Percentiles rank a stretch among this genome's conserved stretches.
phyloP scores from a whole-genome alignment of 1,140 invertebrate genomes.

The Copidosoma floridanum region DNA sequence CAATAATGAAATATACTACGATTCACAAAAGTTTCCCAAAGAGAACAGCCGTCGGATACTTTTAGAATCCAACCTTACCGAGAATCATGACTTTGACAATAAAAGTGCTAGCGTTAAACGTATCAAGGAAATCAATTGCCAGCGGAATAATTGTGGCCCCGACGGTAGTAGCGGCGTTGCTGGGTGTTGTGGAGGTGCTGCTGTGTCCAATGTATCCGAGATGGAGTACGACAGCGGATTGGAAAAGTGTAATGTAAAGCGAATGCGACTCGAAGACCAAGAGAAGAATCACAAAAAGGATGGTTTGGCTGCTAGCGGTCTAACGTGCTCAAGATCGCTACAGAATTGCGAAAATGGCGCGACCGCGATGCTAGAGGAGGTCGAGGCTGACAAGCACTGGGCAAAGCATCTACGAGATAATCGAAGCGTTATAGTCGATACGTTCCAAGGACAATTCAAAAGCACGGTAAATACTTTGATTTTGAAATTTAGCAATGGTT shows the following conservation, averaged over 20 bases:
- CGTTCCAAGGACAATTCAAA: conserved; percentile 73
- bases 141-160: conserved; percentile 42
- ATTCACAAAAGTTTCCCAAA: conserved; percentile 66
- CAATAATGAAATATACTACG: conserved; percentile 61
- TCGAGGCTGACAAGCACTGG: conserved; percentile 64
- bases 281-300: conserved; percentile 53
- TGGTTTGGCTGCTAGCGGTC: conserved; percentile 32
- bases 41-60: conserved; percentile 47
- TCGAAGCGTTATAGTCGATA: conserved; percentile 67
- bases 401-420: conserved; percentile 62
- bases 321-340: conserved; percentile 36
- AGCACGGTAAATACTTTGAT: conserved; percentile 61
- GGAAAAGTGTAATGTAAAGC: conserved; percentile 54
- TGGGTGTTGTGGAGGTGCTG: too few relatives aligned
- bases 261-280: conserved; percentile 54
- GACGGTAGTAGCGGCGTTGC: neutral
- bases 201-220: conserved; percentile 44
- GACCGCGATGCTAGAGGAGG: conserved; percentile 48
- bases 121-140: conserved; percentile 56
- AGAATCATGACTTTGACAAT: conserved; percentile 55
- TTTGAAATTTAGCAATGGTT: neutral
- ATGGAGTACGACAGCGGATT: conserved; percentile 46
- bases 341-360: conserved; percentile 45
- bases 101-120: conserved; percentile 53
- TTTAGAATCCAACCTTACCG: conserved; percentile 50